Conservation (phyloP, 2,888 invertebrate genomes). For the Tuberolachnus salignus region DNA sequence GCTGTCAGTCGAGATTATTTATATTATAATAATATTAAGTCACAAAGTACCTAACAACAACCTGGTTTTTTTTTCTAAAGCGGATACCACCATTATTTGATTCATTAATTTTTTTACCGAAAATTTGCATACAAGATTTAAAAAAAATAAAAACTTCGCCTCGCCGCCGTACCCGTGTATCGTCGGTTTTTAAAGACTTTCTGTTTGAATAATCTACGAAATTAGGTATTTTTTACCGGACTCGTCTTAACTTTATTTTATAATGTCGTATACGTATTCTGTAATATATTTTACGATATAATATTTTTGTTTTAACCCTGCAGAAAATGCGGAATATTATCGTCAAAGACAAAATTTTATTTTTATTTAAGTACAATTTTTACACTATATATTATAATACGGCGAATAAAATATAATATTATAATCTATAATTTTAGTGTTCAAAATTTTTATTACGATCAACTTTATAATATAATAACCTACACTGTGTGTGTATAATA, state of each 20-base stretch:
- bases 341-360: neutral
- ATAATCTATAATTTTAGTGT: conserved; percentile 12
- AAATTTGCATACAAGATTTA: neutral
- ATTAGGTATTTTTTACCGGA: neutral
- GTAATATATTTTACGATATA: too few relatives aligned
- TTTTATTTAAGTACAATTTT: conserved; percentile 9
- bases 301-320: neutral
- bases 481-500: neutral
- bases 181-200: neutral
- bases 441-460: conserved; percentile 24
- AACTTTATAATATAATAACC: neutral
- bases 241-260: neutral
- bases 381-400: neutral
- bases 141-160: neutral
- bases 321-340: neutral
- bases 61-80: neutral
- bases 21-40: neutral
- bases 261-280: neutral
- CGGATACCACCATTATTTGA: neutral
- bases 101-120: neutral
- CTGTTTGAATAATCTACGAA: neutral
- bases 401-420: conserved; percentile 1
- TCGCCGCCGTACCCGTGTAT: neutral
- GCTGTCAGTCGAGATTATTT: neutral
- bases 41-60: neutral